Evolutionary conservation across 2,888 invertebrate species (phyloP).

Genomic region (Macaria notata): DNA sequence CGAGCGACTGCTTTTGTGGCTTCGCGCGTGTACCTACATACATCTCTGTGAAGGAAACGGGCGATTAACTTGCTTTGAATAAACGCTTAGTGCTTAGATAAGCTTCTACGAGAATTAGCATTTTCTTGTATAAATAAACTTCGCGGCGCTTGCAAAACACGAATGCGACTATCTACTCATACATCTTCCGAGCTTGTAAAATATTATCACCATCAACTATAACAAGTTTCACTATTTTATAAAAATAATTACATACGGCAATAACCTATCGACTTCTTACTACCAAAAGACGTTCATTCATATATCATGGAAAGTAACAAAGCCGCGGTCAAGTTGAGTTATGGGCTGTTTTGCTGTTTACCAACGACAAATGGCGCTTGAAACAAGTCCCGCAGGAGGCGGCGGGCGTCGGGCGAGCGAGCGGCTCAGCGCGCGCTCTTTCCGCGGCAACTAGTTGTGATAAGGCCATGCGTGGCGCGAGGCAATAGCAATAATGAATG

Average conservation of each 20-base stretch:
- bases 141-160: constrained; percentile 5
- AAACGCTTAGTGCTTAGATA: constrained; percentile 8
- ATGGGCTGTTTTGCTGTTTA: constrained; percentile 65
- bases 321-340: constrained; percentile 59
- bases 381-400: constrained; percentile 65
- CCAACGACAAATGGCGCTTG: constrained; percentile 65
- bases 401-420: constrained; percentile 46
- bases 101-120: constrained; percentile 2
- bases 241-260: constrained; percentile 47
- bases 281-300: constrained; percentile 38
- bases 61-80: constrained; percentile 10
- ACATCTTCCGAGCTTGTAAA: constrained; percentile 24
- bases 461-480: constrained; percentile 70
- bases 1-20: constrained; percentile 18
- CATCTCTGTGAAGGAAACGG: neutral
- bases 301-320: constrained; percentile 62
- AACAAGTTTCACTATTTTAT: constrained; percentile 28
- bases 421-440: constrained; percentile 55
- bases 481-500: constrained; percentile 76
- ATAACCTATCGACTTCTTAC: constrained; percentile 50
- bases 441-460: constrained; percentile 75
- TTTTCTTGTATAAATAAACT: constrained; percentile 2
- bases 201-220: constrained; percentile 16
- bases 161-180: constrained; percentile 14
- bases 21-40: neutral